Evolutionary conservation across 2,888 invertebrate genomes (phyloP).

Genomic region (Watsonalla cultraria): DNA sequence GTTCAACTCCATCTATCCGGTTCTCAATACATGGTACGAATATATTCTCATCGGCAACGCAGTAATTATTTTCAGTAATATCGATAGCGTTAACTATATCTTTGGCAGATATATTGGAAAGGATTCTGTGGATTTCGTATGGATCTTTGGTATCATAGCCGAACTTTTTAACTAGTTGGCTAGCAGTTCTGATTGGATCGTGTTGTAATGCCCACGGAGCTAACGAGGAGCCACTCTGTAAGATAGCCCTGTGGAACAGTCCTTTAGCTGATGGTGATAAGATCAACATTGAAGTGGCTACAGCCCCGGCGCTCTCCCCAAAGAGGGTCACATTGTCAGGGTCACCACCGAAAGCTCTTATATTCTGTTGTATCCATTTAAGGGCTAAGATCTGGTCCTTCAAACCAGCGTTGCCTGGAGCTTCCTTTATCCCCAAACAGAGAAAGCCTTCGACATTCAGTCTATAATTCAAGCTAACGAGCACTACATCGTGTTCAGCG

Average conservation of each 20-base stretch:
- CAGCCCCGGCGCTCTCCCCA: conserved; percentile 70
- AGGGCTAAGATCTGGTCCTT: conserved; percentile 73
- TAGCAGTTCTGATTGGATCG: conserved; percentile 55
- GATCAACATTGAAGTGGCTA: conserved; percentile 57
- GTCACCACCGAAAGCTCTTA: conserved; percentile 60
- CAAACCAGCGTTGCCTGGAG: conserved; percentile 82
- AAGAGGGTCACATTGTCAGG: conserved; percentile 63
- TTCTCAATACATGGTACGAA: conserved; percentile 67
- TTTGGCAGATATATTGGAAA: conserved; percentile 45
- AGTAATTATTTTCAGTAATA: conserved; percentile 50
- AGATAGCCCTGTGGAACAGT: conserved; percentile 60
- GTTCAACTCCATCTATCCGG: conserved; percentile 50
- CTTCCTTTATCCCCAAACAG: conserved; percentile 79
- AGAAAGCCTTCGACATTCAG: conserved; percentile 80
- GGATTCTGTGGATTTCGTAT: conserved; percentile 48
- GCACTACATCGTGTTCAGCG: conserved; percentile 76
- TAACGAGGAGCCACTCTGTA: conserved; percentile 64
- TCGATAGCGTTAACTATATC: conserved; percentile 52
- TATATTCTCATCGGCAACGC: conserved; percentile 50
- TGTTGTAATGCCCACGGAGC: conserved; percentile 62
- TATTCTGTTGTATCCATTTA: conserved; percentile 61
- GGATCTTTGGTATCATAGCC: conserved; percentile 59
- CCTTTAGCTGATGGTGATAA: conserved; percentile 55
- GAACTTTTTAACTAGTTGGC: conserved; percentile 49
- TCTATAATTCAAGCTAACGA: conserved; percentile 81